Percentiles rank a stretch among this genome's conserved stretches.
Conservation (phyloP, 2,113 vertebrate genomes). For the Xiphorhynchus elegans region DNA sequence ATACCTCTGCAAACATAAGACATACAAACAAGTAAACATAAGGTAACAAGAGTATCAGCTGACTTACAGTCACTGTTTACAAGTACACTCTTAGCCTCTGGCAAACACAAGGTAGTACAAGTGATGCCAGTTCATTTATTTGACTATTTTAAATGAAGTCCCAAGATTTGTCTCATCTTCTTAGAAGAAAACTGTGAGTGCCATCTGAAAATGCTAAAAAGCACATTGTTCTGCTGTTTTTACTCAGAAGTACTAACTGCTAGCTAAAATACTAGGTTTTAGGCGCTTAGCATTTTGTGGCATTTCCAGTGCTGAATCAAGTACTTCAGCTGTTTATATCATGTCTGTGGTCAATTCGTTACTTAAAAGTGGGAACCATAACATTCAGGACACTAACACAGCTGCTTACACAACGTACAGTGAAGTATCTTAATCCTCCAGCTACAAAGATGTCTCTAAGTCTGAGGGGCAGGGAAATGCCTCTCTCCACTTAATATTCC, state of each 20-base stretch:
- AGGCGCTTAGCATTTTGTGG: neutral
- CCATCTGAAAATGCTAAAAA: neutral
- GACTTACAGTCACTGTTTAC: conserved; percentile 6
- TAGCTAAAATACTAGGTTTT: neutral
- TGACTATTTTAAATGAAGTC: neutral
- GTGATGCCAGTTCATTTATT: neutral
- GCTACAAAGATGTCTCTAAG: neutral
- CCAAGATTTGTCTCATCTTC: neutral
- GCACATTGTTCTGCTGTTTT: neutral
- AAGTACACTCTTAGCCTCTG: neutral
- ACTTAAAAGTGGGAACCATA: neutral
- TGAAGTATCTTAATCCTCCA: neutral
- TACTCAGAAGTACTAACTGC: neutral
- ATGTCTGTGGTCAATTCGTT: neutral
- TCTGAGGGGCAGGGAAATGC: neutral
- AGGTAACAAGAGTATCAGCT: neutral
- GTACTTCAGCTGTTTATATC: neutral
- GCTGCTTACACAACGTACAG: fast-evolving
- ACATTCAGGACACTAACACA: neutral
- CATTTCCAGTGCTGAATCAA: neutral
- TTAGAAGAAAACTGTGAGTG: neutral
- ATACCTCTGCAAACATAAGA: conserved; percentile 1
- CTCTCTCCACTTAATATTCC: neutral
- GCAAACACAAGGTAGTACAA: neutral
- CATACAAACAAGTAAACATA: neutral